phyloP scores from a whole-genome alignment of 1,140 invertebrate species.

The Lasioglossum albipes region DNA sequence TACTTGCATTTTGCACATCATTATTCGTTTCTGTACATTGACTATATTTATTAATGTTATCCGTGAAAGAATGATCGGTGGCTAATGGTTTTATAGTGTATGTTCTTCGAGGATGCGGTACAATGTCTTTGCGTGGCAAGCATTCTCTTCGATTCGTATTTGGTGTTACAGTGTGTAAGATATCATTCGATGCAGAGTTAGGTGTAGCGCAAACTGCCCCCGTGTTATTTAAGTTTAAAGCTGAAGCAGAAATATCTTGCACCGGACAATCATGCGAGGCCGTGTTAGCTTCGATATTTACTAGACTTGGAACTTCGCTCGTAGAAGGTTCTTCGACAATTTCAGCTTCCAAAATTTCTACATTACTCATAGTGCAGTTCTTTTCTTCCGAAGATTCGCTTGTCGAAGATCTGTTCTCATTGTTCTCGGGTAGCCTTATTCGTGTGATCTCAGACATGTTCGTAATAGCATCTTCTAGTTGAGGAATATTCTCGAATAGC shows the following conservation, averaged over 20 bases:
- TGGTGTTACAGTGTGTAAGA: background rate
- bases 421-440: background rate
- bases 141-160: background rate
- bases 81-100: slow-evolving; percentile 18
- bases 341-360: background rate
- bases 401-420: background rate
- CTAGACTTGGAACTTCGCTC: background rate
- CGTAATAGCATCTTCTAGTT: background rate
- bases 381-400: background rate
- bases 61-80: background rate
- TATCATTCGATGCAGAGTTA: background rate
- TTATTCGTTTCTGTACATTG: background rate
- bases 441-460: background rate
- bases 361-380: background rate
- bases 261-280: background rate
- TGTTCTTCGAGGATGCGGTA: slow-evolving; percentile 13
- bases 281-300: background rate
- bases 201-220: background rate
- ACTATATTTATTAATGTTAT: background rate
- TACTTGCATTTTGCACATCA: background rate
- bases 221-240: slow-evolving; percentile 19
- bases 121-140: background rate
- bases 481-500: background rate
- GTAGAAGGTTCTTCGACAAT: background rate
- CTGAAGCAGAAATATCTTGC: slow-evolving; percentile 9